Evolutionary conservation across 2,888 invertebrate species (phyloP).

Genomic region (Stramonita haemastoma): DNA sequence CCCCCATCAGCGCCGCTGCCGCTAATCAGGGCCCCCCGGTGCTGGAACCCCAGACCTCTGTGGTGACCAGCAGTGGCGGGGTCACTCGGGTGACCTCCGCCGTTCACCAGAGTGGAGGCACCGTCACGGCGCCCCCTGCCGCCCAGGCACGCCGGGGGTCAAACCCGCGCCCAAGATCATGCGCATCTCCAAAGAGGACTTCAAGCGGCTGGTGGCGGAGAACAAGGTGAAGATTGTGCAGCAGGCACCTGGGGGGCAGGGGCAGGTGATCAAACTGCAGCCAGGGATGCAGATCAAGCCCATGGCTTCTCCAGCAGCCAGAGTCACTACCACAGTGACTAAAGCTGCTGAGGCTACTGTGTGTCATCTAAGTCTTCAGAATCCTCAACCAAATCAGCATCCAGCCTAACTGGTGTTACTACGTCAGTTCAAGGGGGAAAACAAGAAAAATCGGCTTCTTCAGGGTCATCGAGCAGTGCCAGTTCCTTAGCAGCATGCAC

Average conservation of each 20-base stretch:
- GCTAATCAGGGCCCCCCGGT: background rate
- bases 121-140: background rate
- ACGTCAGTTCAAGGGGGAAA: background rate
- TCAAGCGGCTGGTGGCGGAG: constrained; percentile 48
- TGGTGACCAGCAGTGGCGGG: background rate
- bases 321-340: background rate
- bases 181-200: constrained; percentile 50
- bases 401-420: background rate
- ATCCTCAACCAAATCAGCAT: background rate
- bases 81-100: constrained; percentile 25
- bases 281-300: constrained; percentile 44
- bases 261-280: constrained; percentile 48
- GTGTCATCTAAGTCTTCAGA: background rate
- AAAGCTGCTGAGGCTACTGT: background rate
- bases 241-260: constrained; percentile 38
- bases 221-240: constrained; percentile 48
- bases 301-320: background rate
- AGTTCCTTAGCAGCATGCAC: background rate
- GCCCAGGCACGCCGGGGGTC: background rate
- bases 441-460: background rate
- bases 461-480: background rate
- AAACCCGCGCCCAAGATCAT: constrained; percentile 47
- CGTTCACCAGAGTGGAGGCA: constrained; percentile 35
- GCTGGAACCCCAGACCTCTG: background rate
- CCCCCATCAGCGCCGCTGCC: background rate